Conservation (phyloP, 2,797 vertebrate species). For the Falco concolor region DNA sequence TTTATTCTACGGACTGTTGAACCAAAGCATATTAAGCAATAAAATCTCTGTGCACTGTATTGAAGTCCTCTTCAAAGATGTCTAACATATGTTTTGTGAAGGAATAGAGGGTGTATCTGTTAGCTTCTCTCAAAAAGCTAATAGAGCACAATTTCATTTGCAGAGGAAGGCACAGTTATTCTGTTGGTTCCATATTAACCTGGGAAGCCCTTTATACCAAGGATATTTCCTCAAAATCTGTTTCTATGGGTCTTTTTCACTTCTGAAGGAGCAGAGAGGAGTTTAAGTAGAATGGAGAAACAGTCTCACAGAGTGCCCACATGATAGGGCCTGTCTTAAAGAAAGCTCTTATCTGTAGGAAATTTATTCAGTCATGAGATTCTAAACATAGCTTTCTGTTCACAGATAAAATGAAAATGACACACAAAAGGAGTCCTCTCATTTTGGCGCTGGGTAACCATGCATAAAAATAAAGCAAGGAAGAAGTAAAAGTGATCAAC, state of each 20-base stretch:
- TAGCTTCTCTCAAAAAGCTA: background rate
- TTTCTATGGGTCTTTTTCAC: background rate
- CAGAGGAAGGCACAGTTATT: background rate
- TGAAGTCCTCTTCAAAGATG: slow-evolving; percentile 16
- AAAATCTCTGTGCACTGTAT: background rate
- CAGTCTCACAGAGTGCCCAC: background rate
- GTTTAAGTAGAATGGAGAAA: background rate
- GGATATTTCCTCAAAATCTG: background rate
- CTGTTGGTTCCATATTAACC: background rate
- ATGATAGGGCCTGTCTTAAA: background rate
- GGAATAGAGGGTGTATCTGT: background rate
- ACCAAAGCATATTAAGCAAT: background rate
- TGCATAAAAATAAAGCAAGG: slow-evolving; percentile 17
- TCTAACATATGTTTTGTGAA: background rate
- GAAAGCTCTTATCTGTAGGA: background rate
- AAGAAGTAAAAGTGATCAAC: background rate
- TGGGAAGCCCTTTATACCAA: background rate
- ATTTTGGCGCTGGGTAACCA: background rate
- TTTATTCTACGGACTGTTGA: background rate
- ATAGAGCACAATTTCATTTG: background rate
- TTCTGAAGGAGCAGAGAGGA: background rate
- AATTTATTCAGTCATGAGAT: slow-evolving; percentile 18
- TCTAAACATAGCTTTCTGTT: slow-evolving; percentile 15
- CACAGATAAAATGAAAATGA: slow-evolving; percentile 16
- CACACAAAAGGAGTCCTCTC: background rate